Base-by-base conservation (phyloP, 2,113 vertebrate genomes). In the Hoplias malabaricus region DNA sequence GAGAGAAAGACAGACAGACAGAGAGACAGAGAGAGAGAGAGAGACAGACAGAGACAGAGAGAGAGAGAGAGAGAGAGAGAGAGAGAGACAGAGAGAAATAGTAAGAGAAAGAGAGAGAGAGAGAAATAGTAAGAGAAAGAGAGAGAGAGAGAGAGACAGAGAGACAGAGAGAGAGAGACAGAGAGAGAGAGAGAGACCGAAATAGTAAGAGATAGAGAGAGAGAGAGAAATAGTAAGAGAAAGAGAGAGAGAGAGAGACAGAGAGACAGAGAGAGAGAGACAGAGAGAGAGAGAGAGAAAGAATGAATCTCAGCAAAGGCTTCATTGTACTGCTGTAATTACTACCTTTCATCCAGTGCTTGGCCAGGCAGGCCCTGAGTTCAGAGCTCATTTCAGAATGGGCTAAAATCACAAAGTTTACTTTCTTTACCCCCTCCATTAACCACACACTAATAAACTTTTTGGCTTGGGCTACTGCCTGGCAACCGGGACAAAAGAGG, bases 251-350 rank as follows among this genome's bases (percentile, higher is more conserved):
- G n/a, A n/a, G n/a, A n/a, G n/a, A n/a, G n/a, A n/a, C n/a, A n/a
- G n/a, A n/a, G n/a, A n/a, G n/a, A n/a, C n/a, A n/a, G n/a, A n/a
- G n/a, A n/a, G n/a, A n/a, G n/a, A n/a, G n/a, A n/a, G n/a, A n/a
- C n/a, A n/a, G n/a, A n/a, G n/a, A 29, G 40, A 66, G 75, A 68
- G 29, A 62, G 73, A 77, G 31, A 88, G 90, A 71, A 87, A 66
- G 76, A 85, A 85, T 68, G 87, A 62, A 87, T 89, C 90, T 93
- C 84, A 90, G 86, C 82, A 91, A 93, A 91, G 82, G 84, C 87
- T 88, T 90, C 90, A 91, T 91, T 92, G 92, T 93, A 85, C 73
- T 85, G 48, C 77, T 80, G 84, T 90, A 91, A 92, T 91, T 91
- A 92, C 88, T 72, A 86, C 87, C 88, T 90, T 92, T 93, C 88